phyloP scores from a whole-genome alignment of 2,113 vertebrate species.

The Python bivittatus region DNA sequence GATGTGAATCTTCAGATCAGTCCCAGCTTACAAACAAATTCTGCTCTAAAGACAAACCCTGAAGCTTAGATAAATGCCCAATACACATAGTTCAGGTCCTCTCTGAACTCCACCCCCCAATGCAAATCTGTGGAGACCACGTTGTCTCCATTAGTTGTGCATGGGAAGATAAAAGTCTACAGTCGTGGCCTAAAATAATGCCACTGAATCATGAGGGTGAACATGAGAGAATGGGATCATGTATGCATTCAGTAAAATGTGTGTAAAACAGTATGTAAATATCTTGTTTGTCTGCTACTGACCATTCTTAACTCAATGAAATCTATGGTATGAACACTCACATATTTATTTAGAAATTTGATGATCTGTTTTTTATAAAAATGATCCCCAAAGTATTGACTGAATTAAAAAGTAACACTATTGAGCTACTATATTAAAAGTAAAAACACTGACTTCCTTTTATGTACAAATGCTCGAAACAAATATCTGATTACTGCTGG shows the following conservation, averaged over 20 bases:
- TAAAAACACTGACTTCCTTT: background rate
- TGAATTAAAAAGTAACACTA: background rate
- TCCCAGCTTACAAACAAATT: background rate
- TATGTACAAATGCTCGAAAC: background rate
- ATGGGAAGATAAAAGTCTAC: background rate
- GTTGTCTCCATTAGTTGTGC: background rate
- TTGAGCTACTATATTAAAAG: background rate
- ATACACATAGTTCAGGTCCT: background rate
- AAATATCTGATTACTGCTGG: background rate
- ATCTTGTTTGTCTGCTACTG: background rate
- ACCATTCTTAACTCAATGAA: background rate
- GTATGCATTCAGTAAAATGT: background rate
- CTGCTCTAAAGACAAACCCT: background rate
- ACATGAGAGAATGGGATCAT: background rate
- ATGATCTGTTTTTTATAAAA: background rate
- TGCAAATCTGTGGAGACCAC: background rate
- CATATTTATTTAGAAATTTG: background rate
- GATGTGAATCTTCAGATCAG: background rate
- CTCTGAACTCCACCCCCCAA: background rate
- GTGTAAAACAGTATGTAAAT: background rate
- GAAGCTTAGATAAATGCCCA: background rate
- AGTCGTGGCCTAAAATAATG: background rate
- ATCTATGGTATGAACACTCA: background rate
- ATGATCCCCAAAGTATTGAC: background rate
- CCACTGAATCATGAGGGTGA: background rate